Percentiles rank a stretch among this genome's conserved stretches.
Conservation (phyloP, 2,113 vertebrate genomes). For the Gila orcuttii region DNA sequence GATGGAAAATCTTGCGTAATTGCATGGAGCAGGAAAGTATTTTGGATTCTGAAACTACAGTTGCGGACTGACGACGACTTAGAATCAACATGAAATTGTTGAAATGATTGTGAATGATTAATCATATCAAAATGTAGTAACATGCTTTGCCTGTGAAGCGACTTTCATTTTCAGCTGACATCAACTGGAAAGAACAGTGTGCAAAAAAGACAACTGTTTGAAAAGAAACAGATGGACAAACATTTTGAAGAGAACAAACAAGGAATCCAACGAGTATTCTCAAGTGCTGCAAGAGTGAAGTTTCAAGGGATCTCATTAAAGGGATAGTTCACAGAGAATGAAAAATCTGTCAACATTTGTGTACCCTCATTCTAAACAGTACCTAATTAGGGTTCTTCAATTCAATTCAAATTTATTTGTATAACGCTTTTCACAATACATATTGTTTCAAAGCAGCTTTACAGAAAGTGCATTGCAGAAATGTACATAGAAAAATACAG, state of each 20-base stretch:
- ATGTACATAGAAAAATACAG: too few relatives aligned
- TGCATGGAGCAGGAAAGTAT: background rate
- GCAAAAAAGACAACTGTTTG: background rate
- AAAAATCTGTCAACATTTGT: background rate
- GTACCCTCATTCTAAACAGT: background rate
- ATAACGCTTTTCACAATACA: too few relatives aligned
- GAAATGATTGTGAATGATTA: background rate
- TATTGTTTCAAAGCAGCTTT: too few relatives aligned
- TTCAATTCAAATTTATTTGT: too few relatives aligned
- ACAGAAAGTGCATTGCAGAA: too few relatives aligned
- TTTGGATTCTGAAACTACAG: background rate
- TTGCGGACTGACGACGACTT: background rate
- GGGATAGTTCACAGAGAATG: background rate
- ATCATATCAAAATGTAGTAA: background rate
- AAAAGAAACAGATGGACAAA: conserved; percentile 10
- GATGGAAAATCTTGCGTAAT: background rate
- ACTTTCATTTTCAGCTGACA: conserved; percentile 1
- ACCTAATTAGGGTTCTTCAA: too few relatives aligned
- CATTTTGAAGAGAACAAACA: conserved; percentile 6
- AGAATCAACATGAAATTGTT: background rate
- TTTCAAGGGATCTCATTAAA: conserved; percentile 28
- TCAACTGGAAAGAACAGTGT: background rate
- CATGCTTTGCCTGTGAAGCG: background rate
- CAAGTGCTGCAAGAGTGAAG: conserved; percentile 1
- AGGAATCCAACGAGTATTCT: background rate